Evolutionary conservation across 2,113 vertebrate species (phyloP).

Genomic region (Leiothrix lutea): DNA sequence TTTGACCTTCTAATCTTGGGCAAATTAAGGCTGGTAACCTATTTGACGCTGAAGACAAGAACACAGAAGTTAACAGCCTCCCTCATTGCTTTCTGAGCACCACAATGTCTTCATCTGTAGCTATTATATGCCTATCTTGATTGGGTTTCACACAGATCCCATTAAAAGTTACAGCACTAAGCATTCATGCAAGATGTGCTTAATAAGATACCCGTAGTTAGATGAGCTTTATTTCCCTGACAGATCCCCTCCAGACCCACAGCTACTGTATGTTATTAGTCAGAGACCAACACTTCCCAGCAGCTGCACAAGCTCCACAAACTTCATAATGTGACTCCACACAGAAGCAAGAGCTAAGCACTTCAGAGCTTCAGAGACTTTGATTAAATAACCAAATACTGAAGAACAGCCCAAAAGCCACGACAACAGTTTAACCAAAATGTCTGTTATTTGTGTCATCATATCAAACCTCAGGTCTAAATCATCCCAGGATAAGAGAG

Average conservation of each 20-base stretch:
- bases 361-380: background rate
- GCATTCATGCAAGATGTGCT: background rate
- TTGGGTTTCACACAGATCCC: slow-evolving; percentile 5
- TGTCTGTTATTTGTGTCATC: background rate
- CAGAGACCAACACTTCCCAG: background rate
- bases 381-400: background rate
- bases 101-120: background rate
- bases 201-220: background rate
- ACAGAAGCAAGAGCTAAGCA: background rate
- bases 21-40: background rate
- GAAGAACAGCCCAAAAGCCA: background rate
- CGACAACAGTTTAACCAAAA: background rate
- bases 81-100: background rate
- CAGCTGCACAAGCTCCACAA: background rate
- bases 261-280: background rate
- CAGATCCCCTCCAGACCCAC: background rate
- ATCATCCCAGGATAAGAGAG: background rate
- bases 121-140: background rate
- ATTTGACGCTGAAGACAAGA: background rate
- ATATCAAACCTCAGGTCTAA: background rate
- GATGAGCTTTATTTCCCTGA: background rate
- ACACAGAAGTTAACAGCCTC: background rate
- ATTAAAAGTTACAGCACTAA: slow-evolving; percentile 31
- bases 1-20: background rate
- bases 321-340: background rate